Conservation (phyloP, 2,797 vertebrate genomes). For the Sciaenops ocellatus region DNA sequence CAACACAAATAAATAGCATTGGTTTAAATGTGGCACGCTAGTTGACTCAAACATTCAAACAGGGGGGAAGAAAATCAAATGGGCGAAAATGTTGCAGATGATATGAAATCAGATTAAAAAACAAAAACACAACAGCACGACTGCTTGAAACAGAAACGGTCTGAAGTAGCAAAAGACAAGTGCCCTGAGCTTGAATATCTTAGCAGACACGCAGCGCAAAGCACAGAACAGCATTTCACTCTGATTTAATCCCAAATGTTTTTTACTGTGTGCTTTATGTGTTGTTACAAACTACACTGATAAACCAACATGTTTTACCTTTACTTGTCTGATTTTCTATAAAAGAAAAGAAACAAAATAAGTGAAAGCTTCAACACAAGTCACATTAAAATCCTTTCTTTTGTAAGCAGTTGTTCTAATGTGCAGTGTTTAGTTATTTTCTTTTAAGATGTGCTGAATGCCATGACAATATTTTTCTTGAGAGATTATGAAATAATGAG, state of each 20-base stretch:
- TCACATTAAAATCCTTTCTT: conserved; percentile 19
- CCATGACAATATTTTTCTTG: not conserved
- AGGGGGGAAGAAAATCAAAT: not conserved
- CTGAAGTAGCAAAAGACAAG: conserved; percentile 47
- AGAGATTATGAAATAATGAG: conserved; percentile 31
- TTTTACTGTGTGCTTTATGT: conserved; percentile 15
- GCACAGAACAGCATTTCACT: conserved; percentile 29
- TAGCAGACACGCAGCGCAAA: conserved; percentile 34
- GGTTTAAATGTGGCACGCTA: conserved; percentile 53
- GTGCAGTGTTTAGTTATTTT: not conserved
- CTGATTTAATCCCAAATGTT: conserved; percentile 39
- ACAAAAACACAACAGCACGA: conserved; percentile 14
- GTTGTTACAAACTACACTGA: conserved; percentile 41
- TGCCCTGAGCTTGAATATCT: conserved; percentile 51
- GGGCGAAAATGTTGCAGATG: conserved; percentile 18
- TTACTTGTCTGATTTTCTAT: conserved; percentile 32
- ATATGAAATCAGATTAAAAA: conserved; percentile 33
- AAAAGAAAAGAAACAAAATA: conserved; percentile 8
- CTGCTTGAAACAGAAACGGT: conserved; percentile 41
- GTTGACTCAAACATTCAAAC: conserved; percentile 54
- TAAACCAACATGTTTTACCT: conserved; percentile 26
- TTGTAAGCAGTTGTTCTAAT: conserved; percentile 10
- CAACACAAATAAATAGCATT: conserved; percentile 77
- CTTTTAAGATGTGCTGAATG: conserved; percentile 7
- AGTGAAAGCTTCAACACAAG: conserved; percentile 16